Evolutionary conservation across 2,113 vertebrate species (phyloP), one percentile per base, ranked within the genome.

Genomic region (Crotalus horridus): DNA sequence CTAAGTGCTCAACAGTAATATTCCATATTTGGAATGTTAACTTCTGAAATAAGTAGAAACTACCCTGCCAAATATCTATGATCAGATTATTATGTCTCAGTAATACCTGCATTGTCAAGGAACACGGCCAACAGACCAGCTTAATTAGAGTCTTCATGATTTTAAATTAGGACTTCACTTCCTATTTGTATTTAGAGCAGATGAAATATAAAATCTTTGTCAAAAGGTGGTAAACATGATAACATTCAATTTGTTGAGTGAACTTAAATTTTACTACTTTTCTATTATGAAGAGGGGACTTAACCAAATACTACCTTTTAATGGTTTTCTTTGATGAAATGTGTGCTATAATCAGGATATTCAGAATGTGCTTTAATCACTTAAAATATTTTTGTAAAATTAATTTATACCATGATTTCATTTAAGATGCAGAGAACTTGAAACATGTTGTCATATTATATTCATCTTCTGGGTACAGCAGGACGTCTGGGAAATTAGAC

Each of bases 361-460:
- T 55, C 85, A 54, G 93, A 90, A 91, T 81, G 0, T 0, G 6
- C 0, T 0, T 53, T 2, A 0, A 0, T 87, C 20, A 88, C 6
- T 46, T 29, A 9, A 46, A 0, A 17, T 10, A n/a, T 69, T 48
- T 26, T 69, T 61, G 81, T n/a, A 21, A n/a, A 20, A 26, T 88
- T 93, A 90, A 74, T 53, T 86, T 13, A 9, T 24, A 81, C 56
- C 39, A 89, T 7, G 4, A 10, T 2, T 48, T 48, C 4, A 20
- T 88, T 59, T 93, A 98, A 15, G 96, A 81, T 0, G 96, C 92
- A 39, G 46, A 97, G 95, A 99, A 99, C 61, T 96, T 97, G 43
- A 98, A 98, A 96, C 96, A 97, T 0, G 99, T 99, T 89, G 98
- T 98, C 29, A 99, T 98, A 48, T 95, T 94, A 91, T 99, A 99